Percentiles rank a stretch among this genome's conserved stretches.
phyloP scores from a whole-genome alignment of 2,113 vertebrate genomes.

The Thunnus maccoyii region DNA sequence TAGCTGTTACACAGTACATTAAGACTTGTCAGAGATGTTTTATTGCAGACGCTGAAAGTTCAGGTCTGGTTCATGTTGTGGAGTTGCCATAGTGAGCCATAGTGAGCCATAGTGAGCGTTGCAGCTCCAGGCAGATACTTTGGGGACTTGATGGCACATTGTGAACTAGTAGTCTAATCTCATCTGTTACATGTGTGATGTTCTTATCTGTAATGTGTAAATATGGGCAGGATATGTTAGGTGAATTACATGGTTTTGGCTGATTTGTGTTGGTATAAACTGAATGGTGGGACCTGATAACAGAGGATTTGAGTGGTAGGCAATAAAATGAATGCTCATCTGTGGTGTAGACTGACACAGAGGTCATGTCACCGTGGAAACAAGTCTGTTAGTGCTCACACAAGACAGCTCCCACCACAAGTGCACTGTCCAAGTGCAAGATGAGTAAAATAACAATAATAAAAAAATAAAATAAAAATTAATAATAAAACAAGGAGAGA shows the following conservation, averaged over 20 bases:
- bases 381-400: neutral
- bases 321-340: neutral
- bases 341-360: neutral
- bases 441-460: neutral
- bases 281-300: neutral
- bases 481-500: no score
- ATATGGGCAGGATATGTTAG: neutral
- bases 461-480: no score
- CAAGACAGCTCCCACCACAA: neutral
- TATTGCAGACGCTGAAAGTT: conserved; percentile 17
- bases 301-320: neutral
- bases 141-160: neutral
- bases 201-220: neutral
- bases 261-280: neutral
- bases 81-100: conserved; percentile 47
- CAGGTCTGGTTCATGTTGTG: conserved; percentile 48
- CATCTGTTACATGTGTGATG: neutral
- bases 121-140: conserved; percentile 19
- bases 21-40: conserved; percentile 23
- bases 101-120: conserved; percentile 29
- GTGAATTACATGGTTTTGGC: neutral
- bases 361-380: conserved; percentile 13
- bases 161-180: conserved; percentile 9
- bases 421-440: neutral
- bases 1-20: neutral